Evolutionary conservation across 2,888 invertebrate genomes (phyloP).

Genomic region (Lydus trimaculatus): DNA sequence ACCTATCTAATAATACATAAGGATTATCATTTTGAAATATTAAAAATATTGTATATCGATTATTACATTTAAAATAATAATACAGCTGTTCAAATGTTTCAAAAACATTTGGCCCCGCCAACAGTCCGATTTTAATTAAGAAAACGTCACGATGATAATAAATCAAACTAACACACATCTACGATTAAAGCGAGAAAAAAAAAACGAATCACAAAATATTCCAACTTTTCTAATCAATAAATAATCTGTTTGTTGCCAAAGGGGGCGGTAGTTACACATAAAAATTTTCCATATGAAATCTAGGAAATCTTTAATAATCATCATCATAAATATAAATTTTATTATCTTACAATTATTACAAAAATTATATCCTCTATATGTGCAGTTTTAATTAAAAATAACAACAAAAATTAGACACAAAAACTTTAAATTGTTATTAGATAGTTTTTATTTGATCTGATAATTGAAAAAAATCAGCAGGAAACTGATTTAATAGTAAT

Average conservation of each 20-base stretch:
- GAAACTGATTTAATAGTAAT: too few species aligned
- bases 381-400: not conserved
- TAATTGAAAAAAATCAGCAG: too few species aligned
- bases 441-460: too few species aligned
- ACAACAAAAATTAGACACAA: not conserved
- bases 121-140: slow-evolving; percentile 41
- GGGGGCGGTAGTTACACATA: too few species aligned
- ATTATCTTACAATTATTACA: not conserved
- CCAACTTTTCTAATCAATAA: too few species aligned
- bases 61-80: slow-evolving; percentile 32
- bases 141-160: slow-evolving; percentile 41
- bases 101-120: slow-evolving; percentile 21
- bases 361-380: not conserved
- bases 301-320: not conserved
- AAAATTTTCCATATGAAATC: not conserved
- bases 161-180: slow-evolving; percentile 31
- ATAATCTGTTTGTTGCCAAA: not conserved
- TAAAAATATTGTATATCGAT: slow-evolving; percentile 25
- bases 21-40: slow-evolving; percentile 15
- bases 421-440: too few species aligned
- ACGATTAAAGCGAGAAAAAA: slow-evolving; percentile 26
- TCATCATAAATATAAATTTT: not conserved
- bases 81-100: slow-evolving; percentile 30
- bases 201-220: not conserved
- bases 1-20: slow-evolving; percentile 7